Base-by-base conservation (phyloP, 2,888 invertebrate species). In the Aphrophora alni region DNA sequence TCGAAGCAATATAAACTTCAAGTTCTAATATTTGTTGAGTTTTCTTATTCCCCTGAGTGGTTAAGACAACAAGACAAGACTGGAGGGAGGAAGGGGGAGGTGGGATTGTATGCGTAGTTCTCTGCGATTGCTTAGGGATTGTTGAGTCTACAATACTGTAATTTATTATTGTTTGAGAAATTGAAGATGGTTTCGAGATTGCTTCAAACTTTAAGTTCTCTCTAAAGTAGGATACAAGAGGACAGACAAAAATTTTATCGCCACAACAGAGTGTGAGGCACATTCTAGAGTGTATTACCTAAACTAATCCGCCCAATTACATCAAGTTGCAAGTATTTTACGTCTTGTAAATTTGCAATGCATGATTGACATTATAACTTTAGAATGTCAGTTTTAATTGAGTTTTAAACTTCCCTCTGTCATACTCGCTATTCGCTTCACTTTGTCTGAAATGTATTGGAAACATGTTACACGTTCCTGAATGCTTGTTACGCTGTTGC, bases 131-230 rank as follows among this genome's bases (percentile, higher is more conserved):
- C 71, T 71, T 28, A 44, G 72, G 71, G 72, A 73, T 72, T 73
- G 78, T 79, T 79, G 78, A 71, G 78, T 78, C 78, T 81, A 81
- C 81, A 78, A 75, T 78, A 33, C 71, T 38, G 78, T 81, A 77
- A 81, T 81, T 78, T 81, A 75, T 81, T 81, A 78, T 81, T 81
- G 78, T 81, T 81, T 75, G 73, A 80, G 80, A 77, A 79, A 79
- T 78, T 74, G 72, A 74, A 79, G 78, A 79, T 68, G 78, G 38
- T 59, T 59, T 59, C 38, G 78, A 74, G 78, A 79, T 78, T 78
- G 78, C 73, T 73, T 78, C 72, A 38, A 38, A 78, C 72, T 72
- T 77, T 44, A 44, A 44, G 44, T 44, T 44, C 2, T 14, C 17
- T 21, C 59, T 59, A 5, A 21, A 59, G 21, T 3, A 5, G 21